Evolutionary conservation across 1,140 invertebrate species (phyloP).

Genomic region (Camponotus pennsylvanicus): DNA sequence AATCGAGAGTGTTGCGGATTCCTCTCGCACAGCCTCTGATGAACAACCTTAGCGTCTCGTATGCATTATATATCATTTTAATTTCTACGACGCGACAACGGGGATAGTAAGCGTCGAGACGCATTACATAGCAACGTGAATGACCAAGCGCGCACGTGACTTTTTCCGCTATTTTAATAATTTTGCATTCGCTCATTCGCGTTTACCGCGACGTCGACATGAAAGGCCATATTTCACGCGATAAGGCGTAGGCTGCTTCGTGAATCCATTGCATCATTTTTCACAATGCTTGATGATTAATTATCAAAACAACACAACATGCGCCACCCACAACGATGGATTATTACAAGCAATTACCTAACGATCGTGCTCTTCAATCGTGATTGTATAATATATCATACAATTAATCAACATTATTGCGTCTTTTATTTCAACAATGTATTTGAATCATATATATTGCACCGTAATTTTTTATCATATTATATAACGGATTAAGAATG

Average conservation of each 20-base stretch:
- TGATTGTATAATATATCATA: background rate
- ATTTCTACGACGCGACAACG: slow-evolving; percentile 22
- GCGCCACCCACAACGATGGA: background rate
- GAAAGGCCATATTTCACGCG: slow-evolving; percentile 49
- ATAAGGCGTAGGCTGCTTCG: slow-evolving; percentile 6
- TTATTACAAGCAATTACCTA: slow-evolving; percentile 22
- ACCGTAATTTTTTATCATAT: background rate
- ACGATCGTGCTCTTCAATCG: background rate
- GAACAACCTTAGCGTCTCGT: slow-evolving; percentile 16
- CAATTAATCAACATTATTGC: no score
- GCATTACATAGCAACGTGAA: slow-evolving; percentile 2
- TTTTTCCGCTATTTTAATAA: slow-evolving; percentile 51
- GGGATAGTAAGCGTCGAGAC: background rate
- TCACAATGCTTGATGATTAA: slow-evolving; percentile 30
- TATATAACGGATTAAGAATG: background rate
- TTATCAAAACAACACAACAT: slow-evolving; percentile 9
- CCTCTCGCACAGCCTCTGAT: background rate
- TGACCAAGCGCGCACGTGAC: background rate
- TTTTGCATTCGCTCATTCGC: slow-evolving; percentile 36
- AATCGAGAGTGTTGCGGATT: background rate
- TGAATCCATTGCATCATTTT: background rate
- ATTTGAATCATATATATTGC: background rate
- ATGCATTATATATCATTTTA: slow-evolving; percentile 53
- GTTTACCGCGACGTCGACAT: slow-evolving; percentile 38
- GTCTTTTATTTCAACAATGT: background rate